Conservation (phyloP, 2,888 invertebrate species). For the Pollenia angustigena region DNA sequence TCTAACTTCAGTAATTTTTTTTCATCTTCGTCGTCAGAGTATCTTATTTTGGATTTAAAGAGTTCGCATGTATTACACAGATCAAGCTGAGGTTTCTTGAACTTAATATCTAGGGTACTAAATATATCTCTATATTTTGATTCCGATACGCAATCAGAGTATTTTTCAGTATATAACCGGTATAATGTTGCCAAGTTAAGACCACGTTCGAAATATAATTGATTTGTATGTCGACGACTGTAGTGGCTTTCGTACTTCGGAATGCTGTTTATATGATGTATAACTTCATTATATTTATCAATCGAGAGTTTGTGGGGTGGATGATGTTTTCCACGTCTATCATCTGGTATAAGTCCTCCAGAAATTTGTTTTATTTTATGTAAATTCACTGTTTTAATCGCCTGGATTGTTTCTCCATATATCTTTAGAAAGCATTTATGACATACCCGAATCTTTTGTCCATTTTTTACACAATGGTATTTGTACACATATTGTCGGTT, state of each 20-base stretch:
- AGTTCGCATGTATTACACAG: neutral
- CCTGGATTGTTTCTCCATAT: slow-evolving; percentile 43
- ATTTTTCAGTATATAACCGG: too few relatives aligned
- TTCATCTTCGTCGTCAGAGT: neutral
- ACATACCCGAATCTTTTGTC: too few relatives aligned
- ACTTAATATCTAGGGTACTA: slow-evolving; percentile 47
- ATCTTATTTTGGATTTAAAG: slow-evolving; percentile 24
- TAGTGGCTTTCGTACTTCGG: neutral
- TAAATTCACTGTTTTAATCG: slow-evolving; percentile 41
- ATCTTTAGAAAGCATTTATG: slow-evolving; percentile 48
- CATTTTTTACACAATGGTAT: too few relatives aligned
- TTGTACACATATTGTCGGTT: slow-evolving; percentile 20
- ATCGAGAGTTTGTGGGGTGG: slow-evolving; percentile 49
- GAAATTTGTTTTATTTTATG: slow-evolving; percentile 48
- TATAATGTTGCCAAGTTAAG: too few relatives aligned
- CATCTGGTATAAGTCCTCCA: slow-evolving; percentile 15
- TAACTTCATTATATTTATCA: slow-evolving; percentile 49
- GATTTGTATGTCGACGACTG: too few relatives aligned
- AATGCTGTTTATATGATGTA: slow-evolving; percentile 44
- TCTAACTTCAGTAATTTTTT: neutral
- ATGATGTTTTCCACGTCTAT: slow-evolving; percentile 30
- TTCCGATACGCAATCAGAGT: too few relatives aligned
- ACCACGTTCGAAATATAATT: too few relatives aligned
- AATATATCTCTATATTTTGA: neutral
- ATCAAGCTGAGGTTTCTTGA: slow-evolving; percentile 27